phyloP scores from a whole-genome alignment of 2,888 invertebrate species.

The Cosmia pyralina region DNA sequence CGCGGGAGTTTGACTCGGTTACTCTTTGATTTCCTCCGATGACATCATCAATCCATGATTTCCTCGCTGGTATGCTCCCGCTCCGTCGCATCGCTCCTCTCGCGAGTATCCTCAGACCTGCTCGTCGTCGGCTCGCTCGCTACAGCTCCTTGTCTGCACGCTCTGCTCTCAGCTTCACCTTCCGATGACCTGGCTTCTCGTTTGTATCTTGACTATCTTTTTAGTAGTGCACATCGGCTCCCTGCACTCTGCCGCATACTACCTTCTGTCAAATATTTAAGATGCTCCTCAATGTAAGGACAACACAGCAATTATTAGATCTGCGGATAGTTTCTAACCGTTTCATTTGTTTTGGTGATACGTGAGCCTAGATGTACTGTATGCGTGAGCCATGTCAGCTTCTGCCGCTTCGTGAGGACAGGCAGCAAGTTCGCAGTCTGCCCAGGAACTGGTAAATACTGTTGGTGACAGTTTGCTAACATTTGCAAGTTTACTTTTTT shows the following conservation, averaged over 20 bases:
- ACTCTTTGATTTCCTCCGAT: conserved; percentile 1
- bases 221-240: conserved; percentile 66
- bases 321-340: background rate
- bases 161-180: conserved; percentile 37
- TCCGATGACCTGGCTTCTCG: conserved; percentile 12
- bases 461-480: conserved; percentile 38
- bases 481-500: conserved; percentile 48
- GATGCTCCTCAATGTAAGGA: conserved; percentile 14
- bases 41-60: background rate
- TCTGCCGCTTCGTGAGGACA: background rate
- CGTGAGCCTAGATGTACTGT: too few species aligned
- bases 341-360: background rate
- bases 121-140: conserved; percentile 8
- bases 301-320: background rate
- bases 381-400: too few species aligned
- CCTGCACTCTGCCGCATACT: conserved; percentile 41
- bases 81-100: background rate
- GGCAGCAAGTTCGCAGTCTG: background rate
- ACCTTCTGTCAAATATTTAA: conserved; percentile 12
- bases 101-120: background rate
- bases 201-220: conserved; percentile 17
- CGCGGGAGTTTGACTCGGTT: background rate
- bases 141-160: conserved; percentile 34
- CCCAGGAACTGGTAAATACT: conserved; percentile 37
- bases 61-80: background rate